Evolutionary conservation across 2,113 vertebrate genomes (phyloP), one percentile per base, ranked within the genome.

Genomic region (Cyanocitta stelleri): DNA sequence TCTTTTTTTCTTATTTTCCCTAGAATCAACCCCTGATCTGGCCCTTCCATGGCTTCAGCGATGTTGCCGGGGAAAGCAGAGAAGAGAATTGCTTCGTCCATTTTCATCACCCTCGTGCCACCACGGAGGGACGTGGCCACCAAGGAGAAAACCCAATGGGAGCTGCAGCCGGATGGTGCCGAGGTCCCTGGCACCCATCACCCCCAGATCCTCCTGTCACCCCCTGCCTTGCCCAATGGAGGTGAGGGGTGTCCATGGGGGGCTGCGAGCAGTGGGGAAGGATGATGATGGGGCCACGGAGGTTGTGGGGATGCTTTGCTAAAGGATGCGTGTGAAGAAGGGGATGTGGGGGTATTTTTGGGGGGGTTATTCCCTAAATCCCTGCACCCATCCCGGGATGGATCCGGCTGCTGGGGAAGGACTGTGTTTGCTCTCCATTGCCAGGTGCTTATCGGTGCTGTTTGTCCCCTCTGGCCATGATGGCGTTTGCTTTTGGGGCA

Each of bases 81-180:
- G 92, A 99, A 99, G 95, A 98, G 98, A 91, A 97, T 99, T 6
- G 98, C 99, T 58, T 99, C 99, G 0, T 99, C 99, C 0, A 87
- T 99, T 83, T 99, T 99, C 95, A 99, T 99, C 97, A 99, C 98
- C 26, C 97, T 99, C 66, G 90, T 98, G 3, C 97, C 98, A 29
- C 99, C 99, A 0, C 97, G 55, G 85, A 95, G 97, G 16, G 92
- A 95, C 0, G 68, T 6, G 5, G 84, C 74, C 1, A n/a, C 85
- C 87, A 51, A 74, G 8, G 90, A 84, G 16, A 80, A 77, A 30
- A 71, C 68, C 44, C 89, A 23, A 7, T 29, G 1, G 23, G 93
- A 43, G 11, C 46, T 0, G 0, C 64, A 39, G 20, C 69, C 16
- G 2, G 59, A 11, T 0, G 9, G 29, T 29, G 46, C 55, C 0